Conservation (phyloP, 2,888 invertebrate genomes). For the Pammene aurita region DNA sequence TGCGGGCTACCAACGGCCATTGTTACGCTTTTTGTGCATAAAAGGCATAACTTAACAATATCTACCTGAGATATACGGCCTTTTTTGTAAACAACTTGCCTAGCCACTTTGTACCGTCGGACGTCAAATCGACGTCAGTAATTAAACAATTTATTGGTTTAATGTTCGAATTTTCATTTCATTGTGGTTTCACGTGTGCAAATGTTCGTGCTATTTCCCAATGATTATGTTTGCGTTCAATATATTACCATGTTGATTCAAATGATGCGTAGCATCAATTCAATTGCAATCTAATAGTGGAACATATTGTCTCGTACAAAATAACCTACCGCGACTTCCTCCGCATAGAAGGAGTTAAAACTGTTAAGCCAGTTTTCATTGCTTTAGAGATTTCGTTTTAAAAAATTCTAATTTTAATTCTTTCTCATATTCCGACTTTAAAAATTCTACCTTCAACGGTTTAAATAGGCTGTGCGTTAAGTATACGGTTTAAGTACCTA, state of each 20-base stretch:
- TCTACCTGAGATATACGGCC: background rate
- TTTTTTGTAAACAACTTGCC: background rate
- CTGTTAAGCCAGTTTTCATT: no score
- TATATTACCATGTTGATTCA: background rate
- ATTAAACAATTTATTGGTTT: constrained; percentile 32
- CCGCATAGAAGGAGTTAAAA: no score
- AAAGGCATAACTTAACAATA: background rate
- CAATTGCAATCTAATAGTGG: background rate
- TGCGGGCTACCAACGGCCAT: constrained; percentile 17
- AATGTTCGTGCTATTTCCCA: constrained; percentile 7
- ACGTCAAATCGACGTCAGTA: constrained; percentile 28
- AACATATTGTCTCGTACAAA: no score
- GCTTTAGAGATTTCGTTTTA: no score
- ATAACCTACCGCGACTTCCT: no score
- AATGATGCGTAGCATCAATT: background rate
- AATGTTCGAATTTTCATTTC: constrained; percentile 25
- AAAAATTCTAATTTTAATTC: no score
- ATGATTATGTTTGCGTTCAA: constrained; percentile 11
- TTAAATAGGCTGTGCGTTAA: no score
- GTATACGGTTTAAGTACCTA: no score
- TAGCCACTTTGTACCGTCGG: constrained; percentile 23
- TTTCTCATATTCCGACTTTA: no score
- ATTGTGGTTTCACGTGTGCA: constrained; percentile 21
- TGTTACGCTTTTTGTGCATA: background rate
- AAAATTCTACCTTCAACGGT: no score